phyloP scores from a whole-genome alignment of 2,797 vertebrate species.

The Myripristis murdjan region DNA sequence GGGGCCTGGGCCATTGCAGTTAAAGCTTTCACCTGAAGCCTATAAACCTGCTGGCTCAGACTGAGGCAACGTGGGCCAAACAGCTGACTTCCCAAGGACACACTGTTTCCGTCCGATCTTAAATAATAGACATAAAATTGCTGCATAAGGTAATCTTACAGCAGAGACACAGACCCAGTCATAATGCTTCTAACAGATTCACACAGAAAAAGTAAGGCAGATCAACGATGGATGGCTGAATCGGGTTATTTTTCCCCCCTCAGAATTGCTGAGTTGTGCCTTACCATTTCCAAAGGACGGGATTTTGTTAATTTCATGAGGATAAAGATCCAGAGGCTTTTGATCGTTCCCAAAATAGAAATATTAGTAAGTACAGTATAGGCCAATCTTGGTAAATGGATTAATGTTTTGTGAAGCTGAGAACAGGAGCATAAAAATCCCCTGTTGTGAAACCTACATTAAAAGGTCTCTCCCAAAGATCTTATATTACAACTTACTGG shows the following conservation, averaged over 20 bases:
- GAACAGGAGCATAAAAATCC: constrained; percentile 46
- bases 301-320: constrained; percentile 3
- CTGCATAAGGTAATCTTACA: constrained; percentile 48
- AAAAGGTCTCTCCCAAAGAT: constrained; percentile 43
- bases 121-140: constrained; percentile 60
- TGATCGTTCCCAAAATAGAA: constrained; percentile 66
- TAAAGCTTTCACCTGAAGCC: constrained; percentile 51
- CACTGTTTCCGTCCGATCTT: constrained; percentile 16
- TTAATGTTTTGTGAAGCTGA: constrained; percentile 58
- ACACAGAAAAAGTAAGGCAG: background rate
- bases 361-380: constrained; percentile 36
- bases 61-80: constrained; percentile 25
- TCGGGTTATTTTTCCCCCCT: background rate
- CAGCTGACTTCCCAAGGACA: constrained; percentile 62
- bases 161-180: constrained; percentile 38
- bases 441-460: constrained; percentile 50
- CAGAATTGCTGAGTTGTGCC: constrained; percentile 34
- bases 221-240: constrained; percentile 11
- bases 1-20: background rate
- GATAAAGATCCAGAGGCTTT: constrained; percentile 29
- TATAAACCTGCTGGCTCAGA: constrained; percentile 47
- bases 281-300: background rate
- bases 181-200: constrained; percentile 60
- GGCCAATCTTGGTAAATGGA: constrained; percentile 56
- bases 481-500: constrained; percentile 33